Evolutionary conservation across 2,113 vertebrate species (phyloP).

Genomic region (Empidonax alnorum): DNA sequence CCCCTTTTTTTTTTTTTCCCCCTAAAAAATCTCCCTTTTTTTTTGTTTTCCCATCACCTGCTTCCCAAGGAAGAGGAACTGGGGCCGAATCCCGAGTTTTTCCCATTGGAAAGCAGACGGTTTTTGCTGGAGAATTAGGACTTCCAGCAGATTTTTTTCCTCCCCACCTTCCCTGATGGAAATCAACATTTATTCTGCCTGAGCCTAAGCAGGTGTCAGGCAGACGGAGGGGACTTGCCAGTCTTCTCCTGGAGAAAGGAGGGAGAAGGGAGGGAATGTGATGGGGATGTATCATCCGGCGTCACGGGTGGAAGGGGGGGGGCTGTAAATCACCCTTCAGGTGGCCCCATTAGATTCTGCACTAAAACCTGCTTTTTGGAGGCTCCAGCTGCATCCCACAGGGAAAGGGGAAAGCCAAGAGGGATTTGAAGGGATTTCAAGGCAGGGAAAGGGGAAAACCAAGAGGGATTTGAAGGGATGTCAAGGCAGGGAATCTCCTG

Average conservation of each 20-base stretch:
- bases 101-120: too few species aligned
- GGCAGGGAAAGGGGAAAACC: neutral
- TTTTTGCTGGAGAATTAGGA: too few species aligned
- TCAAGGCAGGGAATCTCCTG: neutral
- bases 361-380: neutral
- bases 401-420: too few species aligned
- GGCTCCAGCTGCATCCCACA: neutral
- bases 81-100: too few species aligned
- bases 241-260: neutral
- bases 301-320: neutral
- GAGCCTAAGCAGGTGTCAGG: conserved; percentile 38
- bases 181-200: too few species aligned
- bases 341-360: conserved; percentile 40
- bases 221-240: neutral
- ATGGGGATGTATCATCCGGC: conserved; percentile 52
- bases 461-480: neutral
- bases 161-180: too few species aligned
- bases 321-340: conserved; percentile 36
- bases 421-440: too few species aligned
- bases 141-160: too few species aligned
- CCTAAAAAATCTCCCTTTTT: neutral
- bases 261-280: conserved; percentile 22
- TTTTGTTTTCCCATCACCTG: too few species aligned
- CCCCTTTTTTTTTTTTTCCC: neutral
- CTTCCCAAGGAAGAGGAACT: too few species aligned